A percentile compares a stretch with the other conserved stretches of the same genome.
Evolutionary conservation across 2,113 vertebrate genomes (phyloP).

Genomic region (Microcebus lehilahytsara): DNA sequence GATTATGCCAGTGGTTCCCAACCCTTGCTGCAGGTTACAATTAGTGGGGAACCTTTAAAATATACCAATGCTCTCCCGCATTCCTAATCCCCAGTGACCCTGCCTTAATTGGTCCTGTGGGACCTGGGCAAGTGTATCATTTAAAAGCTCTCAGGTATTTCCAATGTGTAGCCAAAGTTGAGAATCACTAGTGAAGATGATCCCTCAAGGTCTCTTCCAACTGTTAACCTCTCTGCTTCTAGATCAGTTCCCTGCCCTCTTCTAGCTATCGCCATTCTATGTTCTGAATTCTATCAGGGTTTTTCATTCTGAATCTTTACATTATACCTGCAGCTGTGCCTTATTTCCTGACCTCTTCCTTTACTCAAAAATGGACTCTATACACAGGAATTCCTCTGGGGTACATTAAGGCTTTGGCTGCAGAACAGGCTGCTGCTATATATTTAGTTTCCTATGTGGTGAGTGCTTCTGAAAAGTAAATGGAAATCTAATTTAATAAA

Average conservation of each 20-base stretch:
- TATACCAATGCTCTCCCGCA: neutral
- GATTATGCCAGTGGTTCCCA: neutral
- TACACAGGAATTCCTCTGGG: neutral
- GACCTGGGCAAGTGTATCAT: neutral
- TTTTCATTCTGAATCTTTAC: neutral
- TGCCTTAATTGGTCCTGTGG: neutral
- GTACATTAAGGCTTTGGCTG: neutral
- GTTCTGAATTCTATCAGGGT: neutral
- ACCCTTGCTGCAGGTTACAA: neutral
- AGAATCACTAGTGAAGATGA: neutral
- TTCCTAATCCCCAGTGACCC: neutral
- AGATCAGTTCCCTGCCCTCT: neutral
- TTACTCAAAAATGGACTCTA: neutral
- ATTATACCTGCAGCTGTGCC: neutral
- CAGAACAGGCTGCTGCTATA: neutral
- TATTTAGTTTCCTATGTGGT: neutral
- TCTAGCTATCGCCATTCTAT: neutral
- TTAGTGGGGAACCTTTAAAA: neutral
- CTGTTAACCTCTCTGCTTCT: neutral
- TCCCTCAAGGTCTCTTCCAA: neutral
- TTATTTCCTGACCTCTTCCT: constrained; percentile 32
- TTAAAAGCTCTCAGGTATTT: neutral
- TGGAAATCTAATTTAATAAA: constrained; percentile 19
- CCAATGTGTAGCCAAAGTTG: neutral
- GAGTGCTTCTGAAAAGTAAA: constrained; percentile 39